Evolutionary conservation across 2,888 invertebrate species (phyloP).

Genomic region (Heliconius cydno): DNA sequence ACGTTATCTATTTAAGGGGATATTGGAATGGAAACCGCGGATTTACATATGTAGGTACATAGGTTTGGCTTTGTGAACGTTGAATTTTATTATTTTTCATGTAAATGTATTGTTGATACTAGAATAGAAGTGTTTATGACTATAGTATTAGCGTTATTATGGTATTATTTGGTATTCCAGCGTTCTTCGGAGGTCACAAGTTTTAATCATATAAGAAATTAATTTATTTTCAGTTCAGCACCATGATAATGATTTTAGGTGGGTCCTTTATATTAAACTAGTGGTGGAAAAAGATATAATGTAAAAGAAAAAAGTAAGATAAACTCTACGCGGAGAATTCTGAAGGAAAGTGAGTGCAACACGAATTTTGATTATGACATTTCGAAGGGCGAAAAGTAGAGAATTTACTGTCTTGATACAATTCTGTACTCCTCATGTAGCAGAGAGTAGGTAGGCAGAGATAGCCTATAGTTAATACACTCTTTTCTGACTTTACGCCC

Average conservation of each 20-base stretch:
- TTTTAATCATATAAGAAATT: background rate
- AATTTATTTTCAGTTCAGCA: too few relatives aligned
- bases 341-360: too few relatives aligned
- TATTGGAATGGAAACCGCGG: conserved; percentile 21
- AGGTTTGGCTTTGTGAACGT: background rate
- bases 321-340: too few relatives aligned
- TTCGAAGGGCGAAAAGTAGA: too few relatives aligned
- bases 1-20: conserved; percentile 16
- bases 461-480: background rate
- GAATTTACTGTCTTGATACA: too few relatives aligned
- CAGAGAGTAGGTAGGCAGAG: background rate
- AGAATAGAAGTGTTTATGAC: background rate
- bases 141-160: background rate
- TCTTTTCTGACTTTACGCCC: background rate
- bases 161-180: background rate
- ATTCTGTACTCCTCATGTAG: too few relatives aligned
- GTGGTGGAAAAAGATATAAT: too few relatives aligned
- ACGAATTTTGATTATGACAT: too few relatives aligned
- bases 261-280: too few relatives aligned
- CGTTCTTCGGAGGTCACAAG: background rate
- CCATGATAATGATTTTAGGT: too few relatives aligned
- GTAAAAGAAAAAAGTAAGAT: too few relatives aligned
- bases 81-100: background rate
- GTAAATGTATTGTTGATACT: background rate
- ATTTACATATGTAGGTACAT: conserved; percentile 5